Evolutionary conservation across 2,797 vertebrate genomes (phyloP).

Genomic region (Hippoglossus hippoglossus): DNA sequence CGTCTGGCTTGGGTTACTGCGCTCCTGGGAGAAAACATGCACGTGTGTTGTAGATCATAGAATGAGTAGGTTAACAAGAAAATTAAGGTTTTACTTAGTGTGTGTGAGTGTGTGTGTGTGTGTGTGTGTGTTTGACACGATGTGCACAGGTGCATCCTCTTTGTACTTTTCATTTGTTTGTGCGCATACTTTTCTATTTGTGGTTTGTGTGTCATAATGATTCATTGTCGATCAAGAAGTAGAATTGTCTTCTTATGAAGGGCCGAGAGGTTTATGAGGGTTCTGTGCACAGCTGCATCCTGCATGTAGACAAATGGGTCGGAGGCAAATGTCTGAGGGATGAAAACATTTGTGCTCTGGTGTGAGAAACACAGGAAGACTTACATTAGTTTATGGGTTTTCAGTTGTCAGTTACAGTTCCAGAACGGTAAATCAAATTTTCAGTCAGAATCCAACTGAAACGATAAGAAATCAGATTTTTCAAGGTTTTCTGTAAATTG

Average conservation of each 20-base stretch:
- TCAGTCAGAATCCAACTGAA: background rate
- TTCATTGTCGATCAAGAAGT: conserved; percentile 63
- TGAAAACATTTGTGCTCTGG: conserved; percentile 30
- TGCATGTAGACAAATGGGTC: conserved; percentile 47
- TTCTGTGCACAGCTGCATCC: conserved; percentile 75
- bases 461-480: background rate
- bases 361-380: conserved; percentile 31
- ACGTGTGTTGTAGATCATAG: conserved; percentile 36
- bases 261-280: conserved; percentile 60
- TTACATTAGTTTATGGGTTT: conserved; percentile 11
- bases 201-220: conserved; percentile 44
- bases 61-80: conserved; percentile 52
- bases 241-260: conserved; percentile 43
- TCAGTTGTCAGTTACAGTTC: background rate
- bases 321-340: conserved; percentile 38
- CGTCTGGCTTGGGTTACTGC: conserved; percentile 63
- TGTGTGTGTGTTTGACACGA: background rate
- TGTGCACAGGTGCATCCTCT: conserved; percentile 65
- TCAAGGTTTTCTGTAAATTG: background rate
- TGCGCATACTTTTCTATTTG: conserved; percentile 29
- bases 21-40: conserved; percentile 45
- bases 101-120: background rate
- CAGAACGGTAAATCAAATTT: background rate
- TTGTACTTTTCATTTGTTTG: conserved; percentile 54
- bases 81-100: conserved; percentile 29